Evolutionary conservation across 2,113 vertebrate species (phyloP).

Genomic region (Barbus barbus): DNA sequence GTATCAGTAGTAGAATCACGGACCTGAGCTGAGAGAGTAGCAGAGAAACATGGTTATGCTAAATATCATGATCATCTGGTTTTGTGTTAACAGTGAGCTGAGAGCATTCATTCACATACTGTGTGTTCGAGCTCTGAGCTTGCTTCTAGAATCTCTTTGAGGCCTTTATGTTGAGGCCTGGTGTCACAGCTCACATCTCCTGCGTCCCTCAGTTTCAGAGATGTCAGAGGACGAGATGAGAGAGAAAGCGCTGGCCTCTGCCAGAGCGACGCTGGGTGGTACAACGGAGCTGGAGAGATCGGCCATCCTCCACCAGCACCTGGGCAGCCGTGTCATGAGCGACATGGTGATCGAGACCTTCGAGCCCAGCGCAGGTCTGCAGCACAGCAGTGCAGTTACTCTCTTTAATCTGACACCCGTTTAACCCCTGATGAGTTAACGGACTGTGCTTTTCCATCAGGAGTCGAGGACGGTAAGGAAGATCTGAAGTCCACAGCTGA

Average conservation of each 20-base stretch:
- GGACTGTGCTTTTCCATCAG: neutral
- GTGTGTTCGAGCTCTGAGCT: constrained; percentile 5
- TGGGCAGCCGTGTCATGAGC: constrained; percentile 93
- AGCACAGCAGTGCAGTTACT: no score
- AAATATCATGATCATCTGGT: neutral
- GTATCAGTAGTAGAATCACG: neutral
- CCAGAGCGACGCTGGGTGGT: constrained; percentile 79
- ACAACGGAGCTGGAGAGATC: constrained; percentile 85
- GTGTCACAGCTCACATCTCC: neutral
- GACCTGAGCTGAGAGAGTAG: no score
- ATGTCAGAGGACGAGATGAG: constrained; percentile 86
- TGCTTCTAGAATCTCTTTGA: neutral
- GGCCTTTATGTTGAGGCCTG: constrained; percentile 5
- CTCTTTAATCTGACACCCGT: neutral
- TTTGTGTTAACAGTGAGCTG: neutral
- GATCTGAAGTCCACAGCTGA: constrained; percentile 34
- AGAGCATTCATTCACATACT: neutral
- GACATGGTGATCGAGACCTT: constrained; percentile 97
- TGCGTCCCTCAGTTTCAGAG: constrained; percentile 70
- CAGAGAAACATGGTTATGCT: neutral
- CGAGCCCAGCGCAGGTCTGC: constrained; percentile 78
- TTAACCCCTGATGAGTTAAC: neutral
- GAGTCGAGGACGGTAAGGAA: constrained; percentile 5
- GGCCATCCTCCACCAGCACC: constrained; percentile 89
- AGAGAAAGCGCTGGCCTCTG: constrained; percentile 79